These are phyloP conservation scores for Pyrgilauda ruficollis DNA, from an alignment of 2,113 vertebrate species.

Conservation along the genomic window DNA sequence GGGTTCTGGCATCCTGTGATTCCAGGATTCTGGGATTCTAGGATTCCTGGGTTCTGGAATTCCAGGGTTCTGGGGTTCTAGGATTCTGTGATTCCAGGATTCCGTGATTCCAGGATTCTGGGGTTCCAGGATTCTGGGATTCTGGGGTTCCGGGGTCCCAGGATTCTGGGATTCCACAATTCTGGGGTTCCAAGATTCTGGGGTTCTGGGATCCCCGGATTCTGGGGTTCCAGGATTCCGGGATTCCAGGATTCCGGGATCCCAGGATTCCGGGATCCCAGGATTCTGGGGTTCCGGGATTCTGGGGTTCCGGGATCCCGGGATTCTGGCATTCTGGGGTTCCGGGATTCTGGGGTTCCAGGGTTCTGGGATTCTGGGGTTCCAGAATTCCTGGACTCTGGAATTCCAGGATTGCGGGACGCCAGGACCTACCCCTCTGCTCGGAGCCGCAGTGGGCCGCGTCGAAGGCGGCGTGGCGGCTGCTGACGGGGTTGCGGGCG, in stretches of 20 bases:
- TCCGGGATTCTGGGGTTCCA: accelerated
- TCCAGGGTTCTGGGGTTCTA: accelerated
- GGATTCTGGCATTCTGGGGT: accelerated
- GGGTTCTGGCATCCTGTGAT: accelerated
- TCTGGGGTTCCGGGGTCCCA: accelerated
- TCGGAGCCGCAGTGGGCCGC: accelerated
- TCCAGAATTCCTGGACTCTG: accelerated
- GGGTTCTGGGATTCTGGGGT: accelerated
- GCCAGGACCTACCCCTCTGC: accelerated
- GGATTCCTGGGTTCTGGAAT: background rate
- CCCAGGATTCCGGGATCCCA: accelerated
- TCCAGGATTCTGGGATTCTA: accelerated
- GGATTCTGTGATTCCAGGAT: accelerated
- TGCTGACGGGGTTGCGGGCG: background rate
- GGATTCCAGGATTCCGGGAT: accelerated
- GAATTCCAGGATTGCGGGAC: accelerated
- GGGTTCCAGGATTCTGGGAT: accelerated
- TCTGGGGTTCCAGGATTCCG: accelerated
- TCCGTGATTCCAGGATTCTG: accelerated
- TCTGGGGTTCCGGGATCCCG: accelerated
- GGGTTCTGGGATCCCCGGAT: accelerated
- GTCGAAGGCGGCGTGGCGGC: accelerated
- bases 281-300: accelerated
- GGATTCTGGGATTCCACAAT: accelerated
- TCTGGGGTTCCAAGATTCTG: accelerated